Percentiles rank a stretch among this genome's conserved stretches.
These are phyloP conservation scores for Seladonia tumulorum DNA, from an alignment of 2,888 invertebrate genomes.

Conservation along the genomic window DNA sequence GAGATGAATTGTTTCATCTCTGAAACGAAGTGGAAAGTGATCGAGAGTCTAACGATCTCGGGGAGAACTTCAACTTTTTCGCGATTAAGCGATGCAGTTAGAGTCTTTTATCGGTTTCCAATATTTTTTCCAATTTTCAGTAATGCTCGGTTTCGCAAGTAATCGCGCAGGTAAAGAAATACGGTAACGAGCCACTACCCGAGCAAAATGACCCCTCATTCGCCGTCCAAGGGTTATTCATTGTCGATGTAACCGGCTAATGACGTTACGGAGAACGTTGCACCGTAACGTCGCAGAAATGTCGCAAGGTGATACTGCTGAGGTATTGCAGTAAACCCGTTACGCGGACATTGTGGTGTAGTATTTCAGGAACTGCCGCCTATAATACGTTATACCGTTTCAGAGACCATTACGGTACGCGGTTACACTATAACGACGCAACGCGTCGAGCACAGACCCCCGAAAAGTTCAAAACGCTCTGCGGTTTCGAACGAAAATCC, in stretches of 20 bases:
- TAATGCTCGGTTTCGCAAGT: background rate
- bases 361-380: conserved; percentile 39
- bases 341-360: conserved; percentile 45
- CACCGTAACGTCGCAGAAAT: conserved; percentile 27
- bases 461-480: background rate
- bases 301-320: conserved; percentile 37
- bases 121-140: background rate
- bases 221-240: conserved; percentile 18
- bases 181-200: background rate
- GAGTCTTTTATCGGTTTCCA: background rate
- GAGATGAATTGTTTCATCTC: background rate
- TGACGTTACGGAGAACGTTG: conserved; percentile 37
- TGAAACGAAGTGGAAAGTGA: background rate
- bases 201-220: background rate
- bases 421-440: background rate
- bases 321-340: conserved; percentile 43
- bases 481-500: background rate
- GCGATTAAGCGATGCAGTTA: background rate
- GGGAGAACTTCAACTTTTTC: background rate
- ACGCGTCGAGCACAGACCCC: background rate
- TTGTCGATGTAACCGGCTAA: conserved; percentile 9
- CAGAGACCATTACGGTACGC: background rate
- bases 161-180: background rate
- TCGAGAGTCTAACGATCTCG: background rate
- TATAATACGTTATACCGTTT: conserved; percentile 13